These are phyloP conservation scores for Helogale parvula DNA, from an alignment of 2,113 vertebrate genomes.

Conservation along the genomic window DNA sequence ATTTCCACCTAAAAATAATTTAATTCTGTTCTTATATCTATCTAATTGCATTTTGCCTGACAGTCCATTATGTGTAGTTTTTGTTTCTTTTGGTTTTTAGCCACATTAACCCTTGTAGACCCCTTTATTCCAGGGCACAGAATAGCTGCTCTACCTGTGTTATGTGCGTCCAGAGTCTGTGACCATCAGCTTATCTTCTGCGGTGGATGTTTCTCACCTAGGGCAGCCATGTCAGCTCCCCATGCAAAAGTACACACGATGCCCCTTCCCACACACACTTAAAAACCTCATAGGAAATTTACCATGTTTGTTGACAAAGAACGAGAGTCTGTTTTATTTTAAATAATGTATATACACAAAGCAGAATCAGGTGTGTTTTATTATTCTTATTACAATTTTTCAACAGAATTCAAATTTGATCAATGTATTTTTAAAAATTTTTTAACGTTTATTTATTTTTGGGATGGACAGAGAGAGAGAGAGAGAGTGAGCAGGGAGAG, in stretches of 20 bases:
- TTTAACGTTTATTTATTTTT: not conserved
- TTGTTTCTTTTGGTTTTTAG: not conserved
- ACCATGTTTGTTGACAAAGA: not conserved
- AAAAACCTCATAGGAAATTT: not conserved
- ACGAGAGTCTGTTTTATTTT: constrained; percentile 1
- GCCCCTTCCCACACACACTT: rapidly evolving
- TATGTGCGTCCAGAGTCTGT: not conserved
- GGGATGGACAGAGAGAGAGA: too few relatives aligned
- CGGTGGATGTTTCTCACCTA: not conserved
- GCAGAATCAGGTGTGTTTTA: not conserved
- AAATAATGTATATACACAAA: not conserved
- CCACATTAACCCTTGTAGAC: not conserved
- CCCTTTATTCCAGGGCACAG: not conserved
- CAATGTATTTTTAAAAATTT: not conserved
- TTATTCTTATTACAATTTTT: not conserved
- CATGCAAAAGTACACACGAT: not conserved
- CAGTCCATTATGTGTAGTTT: not conserved
- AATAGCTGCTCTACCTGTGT: not conserved
- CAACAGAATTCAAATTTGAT: not conserved
- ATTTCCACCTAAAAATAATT: not conserved
- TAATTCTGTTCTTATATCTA: not conserved
- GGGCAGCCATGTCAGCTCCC: too few relatives aligned
- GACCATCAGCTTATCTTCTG: not conserved
- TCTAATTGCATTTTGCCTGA: not conserved
- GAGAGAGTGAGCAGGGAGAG: too few relatives aligned